Evolutionary conservation across 2,113 vertebrate genomes (phyloP).

Genomic region (Oceanites oceanicus): DNA sequence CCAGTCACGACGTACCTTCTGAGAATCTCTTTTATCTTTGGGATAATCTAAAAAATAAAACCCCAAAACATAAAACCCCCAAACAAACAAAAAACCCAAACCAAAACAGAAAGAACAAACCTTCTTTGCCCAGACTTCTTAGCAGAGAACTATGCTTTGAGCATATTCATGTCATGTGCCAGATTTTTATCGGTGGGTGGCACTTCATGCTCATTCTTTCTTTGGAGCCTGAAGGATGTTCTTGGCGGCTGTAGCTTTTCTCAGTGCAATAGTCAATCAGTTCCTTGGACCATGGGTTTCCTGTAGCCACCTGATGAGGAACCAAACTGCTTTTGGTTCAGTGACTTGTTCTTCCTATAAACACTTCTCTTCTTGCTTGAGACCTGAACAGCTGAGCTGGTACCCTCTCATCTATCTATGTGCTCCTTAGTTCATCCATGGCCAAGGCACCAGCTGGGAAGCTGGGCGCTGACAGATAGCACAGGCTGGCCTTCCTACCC

Average conservation of each 20-base stretch:
- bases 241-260: not conserved
- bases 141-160: not conserved
- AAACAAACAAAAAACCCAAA: not conserved
- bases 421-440: not conserved
- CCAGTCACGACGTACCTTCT: not conserved
- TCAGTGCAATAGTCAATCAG: not conserved
- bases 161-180: not conserved
- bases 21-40: not conserved
- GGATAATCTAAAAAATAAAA: not conserved
- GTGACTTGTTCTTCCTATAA: not conserved
- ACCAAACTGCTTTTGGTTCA: not conserved
- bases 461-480: not conserved
- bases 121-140: not conserved
- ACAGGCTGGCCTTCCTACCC: not conserved
- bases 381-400: not conserved
- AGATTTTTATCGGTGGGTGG: not conserved
- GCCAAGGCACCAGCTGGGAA: too few species aligned
- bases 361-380: not conserved
- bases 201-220: not conserved
- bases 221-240: not conserved
- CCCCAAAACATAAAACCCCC: not conserved
- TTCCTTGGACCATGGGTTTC: not conserved
- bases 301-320: not conserved
- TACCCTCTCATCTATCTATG: rapidly evolving
- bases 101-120: not conserved